Evolutionary conservation across 1,140 invertebrate species (phyloP).

Genomic region (Aphidius gifuensis): DNA sequence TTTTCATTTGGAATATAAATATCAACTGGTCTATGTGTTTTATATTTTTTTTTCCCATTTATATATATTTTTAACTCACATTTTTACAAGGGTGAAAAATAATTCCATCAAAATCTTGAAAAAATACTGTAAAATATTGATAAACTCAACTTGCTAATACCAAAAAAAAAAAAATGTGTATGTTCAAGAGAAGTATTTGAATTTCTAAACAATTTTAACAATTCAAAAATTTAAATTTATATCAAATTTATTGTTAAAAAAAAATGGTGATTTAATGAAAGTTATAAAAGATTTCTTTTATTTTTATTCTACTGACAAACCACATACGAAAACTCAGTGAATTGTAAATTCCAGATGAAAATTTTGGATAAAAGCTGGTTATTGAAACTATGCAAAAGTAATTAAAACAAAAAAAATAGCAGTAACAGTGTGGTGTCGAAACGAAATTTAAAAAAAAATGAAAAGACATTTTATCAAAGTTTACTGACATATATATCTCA

Average conservation of each 20-base stretch:
- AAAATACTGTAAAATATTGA: too few species aligned
- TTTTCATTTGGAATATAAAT: conserved; percentile 8
- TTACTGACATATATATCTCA: neutral
- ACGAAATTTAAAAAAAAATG: neutral
- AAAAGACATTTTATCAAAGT: neutral
- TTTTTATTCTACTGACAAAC: neutral
- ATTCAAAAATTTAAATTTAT: too few species aligned
- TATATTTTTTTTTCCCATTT: neutral
- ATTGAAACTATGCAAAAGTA: conserved; percentile 4
- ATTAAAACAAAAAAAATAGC: neutral
- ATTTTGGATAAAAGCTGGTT: neutral
- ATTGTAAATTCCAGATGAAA: neutral
- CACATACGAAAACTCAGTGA: neutral
- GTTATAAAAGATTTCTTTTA: neutral
- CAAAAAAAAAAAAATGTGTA: too few species aligned
- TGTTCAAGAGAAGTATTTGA: too few species aligned
- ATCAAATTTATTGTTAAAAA: too few species aligned
- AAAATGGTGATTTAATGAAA: neutral
- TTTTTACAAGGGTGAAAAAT: too few species aligned
- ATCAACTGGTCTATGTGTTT: neutral
- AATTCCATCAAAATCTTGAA: too few species aligned
- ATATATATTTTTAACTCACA: neutral
- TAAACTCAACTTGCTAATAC: too few species aligned
- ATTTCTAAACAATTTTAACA: too few species aligned
- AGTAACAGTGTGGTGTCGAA: neutral